Conservation (phyloP, 2,113 vertebrate genomes). For the Scalopus aquaticus region DNA sequence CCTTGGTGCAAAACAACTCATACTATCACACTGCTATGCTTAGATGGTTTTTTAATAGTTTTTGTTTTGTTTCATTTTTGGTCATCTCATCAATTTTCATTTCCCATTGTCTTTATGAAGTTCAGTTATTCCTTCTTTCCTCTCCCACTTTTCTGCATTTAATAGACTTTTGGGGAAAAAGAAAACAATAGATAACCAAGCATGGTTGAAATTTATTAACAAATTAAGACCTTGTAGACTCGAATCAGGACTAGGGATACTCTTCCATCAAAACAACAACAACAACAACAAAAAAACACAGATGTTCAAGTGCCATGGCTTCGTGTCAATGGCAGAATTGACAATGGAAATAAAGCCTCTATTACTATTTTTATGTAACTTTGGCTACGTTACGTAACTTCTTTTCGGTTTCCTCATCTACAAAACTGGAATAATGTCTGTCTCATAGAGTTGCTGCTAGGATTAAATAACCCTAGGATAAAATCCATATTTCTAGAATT, state of each 20-base stretch:
- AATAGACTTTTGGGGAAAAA: not conserved
- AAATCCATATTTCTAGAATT: not conserved
- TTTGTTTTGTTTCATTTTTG: conserved; percentile 21
- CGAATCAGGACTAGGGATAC: not conserved
- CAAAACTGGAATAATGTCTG: not conserved
- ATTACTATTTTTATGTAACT: not conserved
- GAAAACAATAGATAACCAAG: not conserved
- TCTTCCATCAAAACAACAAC: not conserved
- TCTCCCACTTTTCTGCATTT: conserved; percentile 27
- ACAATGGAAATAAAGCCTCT: not conserved
- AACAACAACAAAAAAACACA: too few species aligned
- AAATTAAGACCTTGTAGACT: not conserved
- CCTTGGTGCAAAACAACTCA: not conserved
- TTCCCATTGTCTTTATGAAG: not conserved
- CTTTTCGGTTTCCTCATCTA: not conserved
- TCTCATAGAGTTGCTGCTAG: not conserved
- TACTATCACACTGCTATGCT: not conserved
- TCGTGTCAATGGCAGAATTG: not conserved
- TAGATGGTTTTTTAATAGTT: not conserved
- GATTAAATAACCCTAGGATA: not conserved
- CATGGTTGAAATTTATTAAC: not conserved
- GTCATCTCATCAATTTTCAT: not conserved
- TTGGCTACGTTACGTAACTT: not conserved
- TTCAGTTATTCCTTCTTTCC: not conserved
- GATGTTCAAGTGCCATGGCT: not conserved